Conservation (phyloP, 1,140 invertebrate genomes). For the Drosophila bocki region DNA sequence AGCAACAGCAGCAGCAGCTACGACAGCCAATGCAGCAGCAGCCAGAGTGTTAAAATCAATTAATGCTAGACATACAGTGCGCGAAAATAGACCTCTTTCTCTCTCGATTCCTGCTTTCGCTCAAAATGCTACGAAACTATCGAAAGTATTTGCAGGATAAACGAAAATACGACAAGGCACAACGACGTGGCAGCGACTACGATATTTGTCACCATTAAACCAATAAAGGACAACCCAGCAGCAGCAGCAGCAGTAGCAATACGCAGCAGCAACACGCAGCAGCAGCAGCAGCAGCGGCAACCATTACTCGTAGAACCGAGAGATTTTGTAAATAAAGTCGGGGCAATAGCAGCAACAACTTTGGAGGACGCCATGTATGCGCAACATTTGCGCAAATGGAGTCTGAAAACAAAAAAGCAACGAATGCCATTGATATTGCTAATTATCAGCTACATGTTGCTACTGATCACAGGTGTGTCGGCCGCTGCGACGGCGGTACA, state of each 20-base stretch:
- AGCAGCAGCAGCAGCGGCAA: constrained; percentile 23
- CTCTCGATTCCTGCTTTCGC: constrained; percentile 47
- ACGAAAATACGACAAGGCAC: constrained; percentile 80
- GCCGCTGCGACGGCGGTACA: constrained; percentile 31
- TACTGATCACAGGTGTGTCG: constrained; percentile 71
- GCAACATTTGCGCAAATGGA: constrained; percentile 85
- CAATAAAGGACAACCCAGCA: constrained; percentile 32
- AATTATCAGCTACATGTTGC: constrained; percentile 81
- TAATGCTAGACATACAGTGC: constrained; percentile 68
- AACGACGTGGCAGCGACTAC: constrained; percentile 65
- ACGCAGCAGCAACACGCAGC: constrained; percentile 38
- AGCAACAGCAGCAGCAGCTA: constrained; percentile 49
- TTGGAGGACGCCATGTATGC: constrained; percentile 85
- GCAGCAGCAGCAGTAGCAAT: constrained; percentile 20
- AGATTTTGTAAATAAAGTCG: constrained; percentile 77
- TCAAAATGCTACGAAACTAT: constrained; percentile 83
- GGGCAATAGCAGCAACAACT: constrained; percentile 75
- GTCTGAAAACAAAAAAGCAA: constrained; percentile 85
- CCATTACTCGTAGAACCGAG: constrained; percentile 36
- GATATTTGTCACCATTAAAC: constrained; percentile 68
- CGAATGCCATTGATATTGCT: constrained; percentile 84
- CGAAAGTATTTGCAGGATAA: constrained; percentile 83
- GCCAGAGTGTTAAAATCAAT: constrained; percentile 66
- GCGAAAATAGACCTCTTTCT: constrained; percentile 39
- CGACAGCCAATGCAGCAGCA: constrained; percentile 41